Evolutionary conservation across 2,888 invertebrate genomes (phyloP).

Genomic region (Venusia cambrica): DNA sequence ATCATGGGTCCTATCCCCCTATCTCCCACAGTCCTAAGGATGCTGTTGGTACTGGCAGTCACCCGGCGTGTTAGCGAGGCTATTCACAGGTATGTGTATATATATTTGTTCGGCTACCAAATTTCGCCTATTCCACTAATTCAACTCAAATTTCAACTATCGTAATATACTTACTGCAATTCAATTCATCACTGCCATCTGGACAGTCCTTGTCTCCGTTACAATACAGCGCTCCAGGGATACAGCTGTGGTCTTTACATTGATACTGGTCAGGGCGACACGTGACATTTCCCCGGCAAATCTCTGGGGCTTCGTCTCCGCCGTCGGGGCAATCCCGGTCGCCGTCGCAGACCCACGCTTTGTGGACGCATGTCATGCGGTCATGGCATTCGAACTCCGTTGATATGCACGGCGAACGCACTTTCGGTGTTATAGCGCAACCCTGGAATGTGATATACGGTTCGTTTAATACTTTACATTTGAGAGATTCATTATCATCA

Average conservation of each 20-base stretch:
- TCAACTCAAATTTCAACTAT: no score
- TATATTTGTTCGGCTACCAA: no score
- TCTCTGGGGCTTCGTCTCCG: constrained; percentile 86
- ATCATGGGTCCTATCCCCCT: no score
- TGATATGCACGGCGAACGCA: constrained; percentile 83
- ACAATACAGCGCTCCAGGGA: constrained; percentile 90
- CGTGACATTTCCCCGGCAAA: constrained; percentile 85
- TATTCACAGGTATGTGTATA: no score
- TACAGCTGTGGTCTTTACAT: constrained; percentile 90
- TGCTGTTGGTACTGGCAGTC: no score
- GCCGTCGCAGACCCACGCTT: constrained; percentile 92
- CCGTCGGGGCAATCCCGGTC: constrained; percentile 91
- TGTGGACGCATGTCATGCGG: constrained; percentile 89
- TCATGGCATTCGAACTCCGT: constrained; percentile 91
- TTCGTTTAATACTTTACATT: no score
- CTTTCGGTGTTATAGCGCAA: constrained; percentile 78
- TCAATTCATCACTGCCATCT: constrained; percentile 92
- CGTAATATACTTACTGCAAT: constrained; percentile 88
- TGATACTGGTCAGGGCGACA: constrained; percentile 94
- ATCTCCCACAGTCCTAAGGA: no score
- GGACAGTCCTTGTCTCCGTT: constrained; percentile 90
- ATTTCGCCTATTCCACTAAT: no score
- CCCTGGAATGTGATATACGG: constrained; percentile 74
- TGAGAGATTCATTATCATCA: no score
- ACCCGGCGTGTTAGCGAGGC: no score